These are phyloP conservation scores for Rhagoletis zephyria DNA, from an alignment of 1,140 invertebrate species.

Conservation along the genomic window DNA sequence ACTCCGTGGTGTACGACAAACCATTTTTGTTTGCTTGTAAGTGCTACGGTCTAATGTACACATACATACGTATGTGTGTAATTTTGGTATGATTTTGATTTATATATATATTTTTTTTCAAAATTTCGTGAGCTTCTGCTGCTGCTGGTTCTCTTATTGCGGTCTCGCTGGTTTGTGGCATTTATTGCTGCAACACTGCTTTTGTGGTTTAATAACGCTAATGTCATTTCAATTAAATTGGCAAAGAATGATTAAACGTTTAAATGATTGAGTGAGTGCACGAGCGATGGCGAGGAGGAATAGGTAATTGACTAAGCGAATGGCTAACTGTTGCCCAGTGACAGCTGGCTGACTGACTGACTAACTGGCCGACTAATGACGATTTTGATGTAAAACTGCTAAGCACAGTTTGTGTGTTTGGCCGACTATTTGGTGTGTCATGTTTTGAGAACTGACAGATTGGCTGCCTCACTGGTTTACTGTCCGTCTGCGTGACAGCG, in stretches of 20 bases:
- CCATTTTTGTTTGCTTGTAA: too few species aligned
- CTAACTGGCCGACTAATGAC: background rate
- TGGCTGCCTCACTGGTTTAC: background rate
- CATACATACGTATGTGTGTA: background rate
- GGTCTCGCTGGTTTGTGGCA: slow-evolving; percentile 12
- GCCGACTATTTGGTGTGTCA: background rate
- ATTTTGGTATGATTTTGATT: background rate
- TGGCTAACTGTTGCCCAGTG: background rate
- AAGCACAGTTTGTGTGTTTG: background rate
- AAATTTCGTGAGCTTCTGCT: background rate
- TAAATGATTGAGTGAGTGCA: background rate
- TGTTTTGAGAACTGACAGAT: background rate
- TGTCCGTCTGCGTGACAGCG: background rate
- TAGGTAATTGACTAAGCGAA: background rate
- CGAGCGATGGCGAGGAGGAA: background rate
- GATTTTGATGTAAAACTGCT: background rate
- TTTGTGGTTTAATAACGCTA: slow-evolving; percentile 38
- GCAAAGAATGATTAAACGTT: slow-evolving; percentile 46
- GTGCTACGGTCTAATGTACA: too few species aligned
- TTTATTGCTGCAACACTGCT: background rate
- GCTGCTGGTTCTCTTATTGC: background rate
- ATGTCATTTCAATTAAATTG: slow-evolving; percentile 52
- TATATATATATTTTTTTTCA: too few species aligned
- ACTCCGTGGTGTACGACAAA: too few species aligned
- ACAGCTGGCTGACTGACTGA: background rate